Base-by-base conservation (phyloP, 2,797 vertebrate genomes). In the Tapirus indicus region DNA sequence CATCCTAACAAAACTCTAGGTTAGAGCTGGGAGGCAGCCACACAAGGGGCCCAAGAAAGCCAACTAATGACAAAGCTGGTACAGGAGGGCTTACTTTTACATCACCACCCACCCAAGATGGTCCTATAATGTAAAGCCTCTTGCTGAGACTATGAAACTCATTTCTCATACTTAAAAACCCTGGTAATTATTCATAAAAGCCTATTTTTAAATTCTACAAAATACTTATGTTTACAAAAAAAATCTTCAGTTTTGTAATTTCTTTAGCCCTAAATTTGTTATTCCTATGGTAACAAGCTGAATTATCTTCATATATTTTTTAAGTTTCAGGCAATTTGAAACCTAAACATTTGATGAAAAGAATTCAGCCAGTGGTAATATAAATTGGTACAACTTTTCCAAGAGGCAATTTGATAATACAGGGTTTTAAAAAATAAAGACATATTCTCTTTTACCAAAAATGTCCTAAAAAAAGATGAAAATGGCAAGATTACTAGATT, bases 261-360 rank as follows among this genome's bases (percentile, higher is more conserved):
- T 69, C 18, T 96, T 78, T 56, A 62, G 54, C 44, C 29, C 47
- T 60, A 88, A 74, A 21, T 93, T 60, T 79, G 10, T 64, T 66
- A 94, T 64, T 94, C 88, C 64, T 93, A n/a, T 47, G 17, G 25
- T 5, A 79, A 56, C 41, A 95, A 82, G 25, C 6, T 85, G 27
- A 88, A 80, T 90, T 92, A 68, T 69, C 49, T 88, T 79, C n/a
- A 78, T 2, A 29, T 58, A 80, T 23, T 14, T 62, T 91, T 93
- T 49, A 68, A 41, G 56, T 88, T 64, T 75, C 25, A 91, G 12
- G 10, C 6, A 85, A 83, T 66, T 52, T 94, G 44, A 94, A 88
- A 89, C 20, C 54, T 49, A 78, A 94, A 94, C 82, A 52, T 38
- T 88, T 25, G 32, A 90, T 66, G 44, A 79, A 72, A 95, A 88